Evolutionary conservation across 2,113 vertebrate species (phyloP).

Genomic region (Rissa tridactyla): DNA sequence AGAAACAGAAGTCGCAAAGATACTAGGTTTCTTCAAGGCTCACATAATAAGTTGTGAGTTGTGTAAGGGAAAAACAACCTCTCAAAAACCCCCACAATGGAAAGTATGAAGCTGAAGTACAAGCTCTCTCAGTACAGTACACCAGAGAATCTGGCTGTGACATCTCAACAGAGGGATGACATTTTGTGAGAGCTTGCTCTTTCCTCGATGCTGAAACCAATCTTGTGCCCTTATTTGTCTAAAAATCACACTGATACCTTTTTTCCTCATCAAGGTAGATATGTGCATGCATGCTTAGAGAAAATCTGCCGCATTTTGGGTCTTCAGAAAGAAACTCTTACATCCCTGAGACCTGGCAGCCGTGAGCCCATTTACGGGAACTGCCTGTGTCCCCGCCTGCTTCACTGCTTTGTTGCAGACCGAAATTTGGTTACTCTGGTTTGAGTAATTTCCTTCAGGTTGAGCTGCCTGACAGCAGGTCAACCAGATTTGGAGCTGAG

Average conservation of each 20-base stretch:
- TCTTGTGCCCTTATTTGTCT: neutral
- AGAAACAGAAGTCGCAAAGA: neutral
- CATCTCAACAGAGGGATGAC: neutral
- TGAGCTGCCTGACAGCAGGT: neutral
- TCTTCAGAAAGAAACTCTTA: neutral
- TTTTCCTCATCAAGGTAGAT: neutral
- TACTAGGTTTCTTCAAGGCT: neutral
- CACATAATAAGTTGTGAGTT: neutral
- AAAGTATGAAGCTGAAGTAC: neutral
- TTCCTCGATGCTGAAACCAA: neutral
- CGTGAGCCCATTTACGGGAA: accelerated
- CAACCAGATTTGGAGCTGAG: neutral
- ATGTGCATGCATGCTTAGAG: neutral
- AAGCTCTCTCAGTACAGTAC: neutral
- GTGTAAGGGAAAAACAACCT: neutral
- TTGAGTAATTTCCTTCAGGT: neutral
- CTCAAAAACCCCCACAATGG: neutral
- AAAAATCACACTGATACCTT: neutral
- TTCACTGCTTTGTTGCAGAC: neutral
- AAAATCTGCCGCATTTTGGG: neutral
- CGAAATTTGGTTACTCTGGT: neutral
- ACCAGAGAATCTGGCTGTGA: neutral
- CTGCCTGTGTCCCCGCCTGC: neutral
- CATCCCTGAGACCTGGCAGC: neutral
- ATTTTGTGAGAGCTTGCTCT: neutral